Evolutionary conservation across 2,113 vertebrate species (phyloP), one percentile per base, ranked within the genome.

Genomic region (Laterallus jamaicensis): DNA sequence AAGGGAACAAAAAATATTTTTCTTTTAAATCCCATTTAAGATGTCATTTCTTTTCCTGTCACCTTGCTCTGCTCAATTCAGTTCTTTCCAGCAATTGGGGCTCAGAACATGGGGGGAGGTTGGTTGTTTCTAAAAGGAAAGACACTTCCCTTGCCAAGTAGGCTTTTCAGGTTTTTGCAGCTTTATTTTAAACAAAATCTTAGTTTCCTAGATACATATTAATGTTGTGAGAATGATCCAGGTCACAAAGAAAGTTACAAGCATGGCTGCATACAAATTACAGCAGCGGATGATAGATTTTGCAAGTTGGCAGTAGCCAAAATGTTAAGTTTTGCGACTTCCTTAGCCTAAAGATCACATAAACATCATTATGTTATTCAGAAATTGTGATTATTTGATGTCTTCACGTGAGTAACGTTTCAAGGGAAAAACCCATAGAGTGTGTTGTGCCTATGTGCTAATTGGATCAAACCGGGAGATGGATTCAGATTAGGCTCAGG

Each of bases 241-340:
- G 82, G 35, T 44, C 47, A 58, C 20, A 69, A 13, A 49, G 19
- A 78, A 18, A 82, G 82, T 25, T 76, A 16, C 31, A 73, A 80
- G 32, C 21, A 22, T 4, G 16, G 12, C 40, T 68, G 28, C 7
- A 14, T 37, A 63, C 16, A 75, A 86, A 75, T 39, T 47, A 81
- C n/a, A 86, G 29, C 24, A 77, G 26, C 0, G 0, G n/a, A 25
- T 74, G 50, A 86, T 32, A 78, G 40, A 59, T 59, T 71, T 74
- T 47, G 12, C 42, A 47, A 35, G 8, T 4, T 78, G 4, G 21
- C 13, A 0, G 0, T 5, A 44, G 71, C 22, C 11, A 86, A 74
- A 95, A 37, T 8, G 8, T 37, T 70, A 74, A 13, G 31, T 68
- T 50, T 56, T 60, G 15, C 54, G 7, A 24, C 59, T 74, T 83